These are phyloP conservation scores for Andrena bicolor DNA, from an alignment of 2,888 invertebrate genomes.

Conservation along the genomic window DNA sequence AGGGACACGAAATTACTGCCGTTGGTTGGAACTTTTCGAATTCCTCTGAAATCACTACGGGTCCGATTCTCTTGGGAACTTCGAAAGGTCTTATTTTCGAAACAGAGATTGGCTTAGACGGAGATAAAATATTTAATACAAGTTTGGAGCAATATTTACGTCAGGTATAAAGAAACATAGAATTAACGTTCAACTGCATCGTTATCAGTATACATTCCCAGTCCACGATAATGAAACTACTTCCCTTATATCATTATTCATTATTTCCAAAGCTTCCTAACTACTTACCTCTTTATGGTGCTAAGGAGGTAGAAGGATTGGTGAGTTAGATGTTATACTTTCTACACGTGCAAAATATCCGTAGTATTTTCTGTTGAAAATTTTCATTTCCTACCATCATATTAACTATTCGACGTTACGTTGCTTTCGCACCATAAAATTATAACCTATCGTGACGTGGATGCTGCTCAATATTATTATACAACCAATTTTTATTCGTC, in stretches of 20 bases:
- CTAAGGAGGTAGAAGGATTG: slow-evolving; percentile 91
- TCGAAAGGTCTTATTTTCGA: slow-evolving; percentile 96
- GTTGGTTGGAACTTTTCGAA: slow-evolving; percentile 95
- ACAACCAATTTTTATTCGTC: slow-evolving; percentile 17
- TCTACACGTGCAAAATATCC: slow-evolving; percentile 34
- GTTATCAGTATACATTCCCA: slow-evolving; percentile 43
- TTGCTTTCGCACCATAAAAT: slow-evolving; percentile 17
- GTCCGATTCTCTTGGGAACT: slow-evolving; percentile 95
- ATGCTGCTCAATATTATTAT: slow-evolving; percentile 27
- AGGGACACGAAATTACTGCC: slow-evolving; percentile 94
- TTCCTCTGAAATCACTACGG: slow-evolving; percentile 90
- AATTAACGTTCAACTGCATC: slow-evolving; percentile 22
- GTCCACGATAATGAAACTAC: slow-evolving; percentile 34
- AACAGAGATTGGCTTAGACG: slow-evolving; percentile 93
- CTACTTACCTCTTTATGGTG: slow-evolving; percentile 91
- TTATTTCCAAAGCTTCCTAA: slow-evolving; percentile 89
- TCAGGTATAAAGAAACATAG: slow-evolving; percentile 88
- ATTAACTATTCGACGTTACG: slow-evolving; percentile 11
- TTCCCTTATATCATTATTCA: slow-evolving; percentile 70
- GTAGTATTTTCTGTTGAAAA: slow-evolving; percentile 18
- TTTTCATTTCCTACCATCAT: background rate
- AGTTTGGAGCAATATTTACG: slow-evolving; percentile 92
- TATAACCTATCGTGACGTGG: background rate
- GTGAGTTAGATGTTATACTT: slow-evolving; percentile 85
- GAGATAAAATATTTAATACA: slow-evolving; percentile 93